phyloP scores from a whole-genome alignment of 2,797 vertebrate species.

The Cirrhinus molitorella region DNA sequence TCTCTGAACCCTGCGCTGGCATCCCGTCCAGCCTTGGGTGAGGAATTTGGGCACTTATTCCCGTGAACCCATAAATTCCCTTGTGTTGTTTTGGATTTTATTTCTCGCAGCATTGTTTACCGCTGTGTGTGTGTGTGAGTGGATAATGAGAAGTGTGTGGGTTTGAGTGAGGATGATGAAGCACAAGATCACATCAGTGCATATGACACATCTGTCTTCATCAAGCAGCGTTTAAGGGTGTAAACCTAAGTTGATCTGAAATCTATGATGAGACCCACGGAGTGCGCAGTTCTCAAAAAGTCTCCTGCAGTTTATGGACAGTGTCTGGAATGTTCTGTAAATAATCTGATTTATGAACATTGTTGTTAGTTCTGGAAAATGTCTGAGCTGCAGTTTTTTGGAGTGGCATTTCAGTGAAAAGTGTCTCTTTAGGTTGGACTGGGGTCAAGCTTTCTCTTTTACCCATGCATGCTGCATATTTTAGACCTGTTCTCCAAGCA shows the following conservation, averaged over 20 bases:
- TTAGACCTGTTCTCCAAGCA: background rate
- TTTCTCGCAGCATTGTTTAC: background rate
- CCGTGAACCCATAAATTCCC: slow-evolving; percentile 11
- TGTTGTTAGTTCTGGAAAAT: slow-evolving; percentile 28
- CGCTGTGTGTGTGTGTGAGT: background rate
- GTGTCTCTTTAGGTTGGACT: slow-evolving; percentile 19
- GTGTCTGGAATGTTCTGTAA: slow-evolving; percentile 16
- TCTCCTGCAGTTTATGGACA: slow-evolving; percentile 41
- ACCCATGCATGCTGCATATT: background rate
- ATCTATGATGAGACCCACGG: background rate
- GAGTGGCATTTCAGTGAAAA: background rate
- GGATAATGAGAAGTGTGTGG: background rate
- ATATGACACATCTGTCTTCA: background rate
- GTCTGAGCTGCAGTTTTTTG: background rate
- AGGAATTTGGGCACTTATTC: slow-evolving; percentile 48
- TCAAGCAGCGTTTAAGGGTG: background rate
- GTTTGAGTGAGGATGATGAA: background rate
- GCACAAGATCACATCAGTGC: background rate
- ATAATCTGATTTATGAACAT: slow-evolving; percentile 28
- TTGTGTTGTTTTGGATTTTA: background rate
- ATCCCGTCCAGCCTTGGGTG: slow-evolving; percentile 44
- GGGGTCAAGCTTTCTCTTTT: slow-evolving; percentile 36
- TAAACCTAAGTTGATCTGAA: background rate
- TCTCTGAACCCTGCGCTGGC: slow-evolving; percentile 9
- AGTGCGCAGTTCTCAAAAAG: background rate